phyloP scores from a whole-genome alignment of 2,797 vertebrate species.

The Hemitrygon akajei region DNA sequence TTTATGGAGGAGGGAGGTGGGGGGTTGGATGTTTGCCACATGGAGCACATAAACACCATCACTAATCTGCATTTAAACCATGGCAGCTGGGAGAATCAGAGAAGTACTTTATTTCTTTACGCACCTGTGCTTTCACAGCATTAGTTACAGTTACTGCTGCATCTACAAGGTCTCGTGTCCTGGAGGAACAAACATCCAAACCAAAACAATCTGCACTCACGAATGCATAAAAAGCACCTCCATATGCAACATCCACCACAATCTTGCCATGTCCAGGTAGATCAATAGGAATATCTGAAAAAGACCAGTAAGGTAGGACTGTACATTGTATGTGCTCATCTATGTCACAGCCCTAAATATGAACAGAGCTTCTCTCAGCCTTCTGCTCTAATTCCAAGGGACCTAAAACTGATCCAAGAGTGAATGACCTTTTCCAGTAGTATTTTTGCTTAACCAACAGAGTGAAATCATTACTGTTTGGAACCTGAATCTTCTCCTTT shows the following conservation, averaged over 20 bases:
- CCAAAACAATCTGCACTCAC: slow-evolving; percentile 71
- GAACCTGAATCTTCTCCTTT: background rate
- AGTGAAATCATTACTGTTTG: background rate
- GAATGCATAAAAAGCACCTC: slow-evolving; percentile 85
- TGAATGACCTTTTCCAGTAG: background rate
- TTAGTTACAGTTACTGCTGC: slow-evolving; percentile 71
- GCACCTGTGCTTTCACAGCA: slow-evolving; percentile 77
- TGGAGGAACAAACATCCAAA: slow-evolving; percentile 68
- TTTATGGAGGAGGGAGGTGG: background rate
- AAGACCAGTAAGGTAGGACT: background rate
- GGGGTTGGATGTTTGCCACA: background rate
- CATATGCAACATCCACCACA: slow-evolving; percentile 75
- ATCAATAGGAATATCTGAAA: slow-evolving; percentile 64
- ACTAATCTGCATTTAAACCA: background rate
- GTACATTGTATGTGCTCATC: background rate
- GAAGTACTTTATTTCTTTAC: background rate
- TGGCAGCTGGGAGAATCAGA: background rate
- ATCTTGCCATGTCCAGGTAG: slow-evolving; percentile 69
- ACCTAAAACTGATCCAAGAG: background rate
- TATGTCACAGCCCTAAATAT: background rate
- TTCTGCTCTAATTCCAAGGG: background rate
- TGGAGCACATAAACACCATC: background rate
- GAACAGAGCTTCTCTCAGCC: background rate
- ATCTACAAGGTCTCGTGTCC: slow-evolving; percentile 71
- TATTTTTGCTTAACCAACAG: background rate